These are phyloP conservation scores for Streptopelia turtur DNA, from an alignment of 2,797 vertebrate species.

Conservation along the genomic window DNA sequence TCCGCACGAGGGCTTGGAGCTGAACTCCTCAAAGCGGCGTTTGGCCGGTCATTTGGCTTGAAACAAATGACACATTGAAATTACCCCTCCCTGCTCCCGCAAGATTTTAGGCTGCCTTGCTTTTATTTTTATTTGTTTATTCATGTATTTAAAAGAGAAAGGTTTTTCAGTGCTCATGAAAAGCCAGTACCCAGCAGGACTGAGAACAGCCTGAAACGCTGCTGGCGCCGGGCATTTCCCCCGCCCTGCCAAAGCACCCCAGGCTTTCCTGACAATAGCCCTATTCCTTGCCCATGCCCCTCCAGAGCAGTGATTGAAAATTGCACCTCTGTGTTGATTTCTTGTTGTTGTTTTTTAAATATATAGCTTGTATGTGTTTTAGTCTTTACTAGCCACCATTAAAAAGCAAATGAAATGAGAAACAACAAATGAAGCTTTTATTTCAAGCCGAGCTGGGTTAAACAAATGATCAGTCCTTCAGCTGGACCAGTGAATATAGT, in stretches of 20 bases:
- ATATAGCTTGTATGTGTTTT: neutral
- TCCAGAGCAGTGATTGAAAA: constrained; percentile 14
- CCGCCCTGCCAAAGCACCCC: neutral
- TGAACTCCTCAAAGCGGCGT: neutral
- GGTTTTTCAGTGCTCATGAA: constrained; percentile 34
- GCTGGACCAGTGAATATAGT: constrained; percentile 25
- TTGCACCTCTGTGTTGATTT: constrained; percentile 34
- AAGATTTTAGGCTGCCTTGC: constrained; percentile 23
- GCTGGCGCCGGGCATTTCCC: neutral
- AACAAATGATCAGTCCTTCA: constrained; percentile 48
- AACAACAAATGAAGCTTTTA: constrained; percentile 56
- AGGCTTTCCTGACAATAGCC: constrained; percentile 28
- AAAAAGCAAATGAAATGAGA: constrained; percentile 60
- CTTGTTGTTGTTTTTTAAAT: neutral
- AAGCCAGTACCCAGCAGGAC: constrained; percentile 2
- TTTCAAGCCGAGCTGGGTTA: constrained; percentile 37
- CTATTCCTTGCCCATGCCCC: constrained; percentile 18
- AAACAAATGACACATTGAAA: constrained; percentile 57
- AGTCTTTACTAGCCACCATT: constrained; percentile 52
- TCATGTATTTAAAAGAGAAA: constrained; percentile 21
- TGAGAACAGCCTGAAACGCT: neutral
- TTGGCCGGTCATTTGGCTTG: constrained; percentile 4
- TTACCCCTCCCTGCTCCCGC: neutral
- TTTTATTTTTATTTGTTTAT: constrained; percentile 69
- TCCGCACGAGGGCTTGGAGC: neutral